Evolutionary conservation across 2,888 invertebrate species (phyloP), one percentile per base, ranked within the genome.

Genomic region (Eulithis testata): DNA sequence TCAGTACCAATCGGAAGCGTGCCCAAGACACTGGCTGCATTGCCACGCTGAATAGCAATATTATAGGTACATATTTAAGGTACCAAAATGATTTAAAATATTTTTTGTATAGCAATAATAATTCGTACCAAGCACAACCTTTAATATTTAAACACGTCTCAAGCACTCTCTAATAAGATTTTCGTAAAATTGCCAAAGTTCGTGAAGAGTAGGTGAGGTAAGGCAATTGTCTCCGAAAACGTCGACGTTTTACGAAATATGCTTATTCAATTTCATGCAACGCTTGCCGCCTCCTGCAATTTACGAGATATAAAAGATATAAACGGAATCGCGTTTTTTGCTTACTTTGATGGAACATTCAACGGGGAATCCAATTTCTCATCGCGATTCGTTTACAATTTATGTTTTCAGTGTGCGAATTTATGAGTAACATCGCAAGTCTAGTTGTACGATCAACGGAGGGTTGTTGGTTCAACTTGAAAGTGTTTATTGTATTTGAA

Each of bases 221-320:
- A 92, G 93, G 92, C 93, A 93, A 93, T 93, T 93, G 93, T 93
- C 92, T 93, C 91, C 87, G 80, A 92, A 92, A 93, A 93, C 92
- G 93, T 86, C 91, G 91, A 86, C 93, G 86, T 93, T 93, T 93
- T 93, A 91, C 93, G 93, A 92, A 93, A 93, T 93, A 92, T 92
- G 93, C 93, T 93, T 93, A 93, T 93, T 93, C 93, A 93, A 93
- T 93, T 93, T 93, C 93, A 93, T 93, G 93, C 93, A 93, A 93
- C 91, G 93, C 91, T 93, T 93, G 90, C 90, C 93, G 90, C 91
- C 93, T 93, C 93, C 91, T 93, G 91, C 93, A 92, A 92, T 93
- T 93, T 93, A 90, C 92, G 92, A 91, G 93, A 93, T 93, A 91
- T 92, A 93, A 93, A 91, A 93, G 92, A 91, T 91, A 92, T 93